A percentile compares a stretch with the other conserved stretches of the same genome.
phyloP scores from a whole-genome alignment of 2,797 vertebrate species.

The Brachyrhaphis roseni region DNA sequence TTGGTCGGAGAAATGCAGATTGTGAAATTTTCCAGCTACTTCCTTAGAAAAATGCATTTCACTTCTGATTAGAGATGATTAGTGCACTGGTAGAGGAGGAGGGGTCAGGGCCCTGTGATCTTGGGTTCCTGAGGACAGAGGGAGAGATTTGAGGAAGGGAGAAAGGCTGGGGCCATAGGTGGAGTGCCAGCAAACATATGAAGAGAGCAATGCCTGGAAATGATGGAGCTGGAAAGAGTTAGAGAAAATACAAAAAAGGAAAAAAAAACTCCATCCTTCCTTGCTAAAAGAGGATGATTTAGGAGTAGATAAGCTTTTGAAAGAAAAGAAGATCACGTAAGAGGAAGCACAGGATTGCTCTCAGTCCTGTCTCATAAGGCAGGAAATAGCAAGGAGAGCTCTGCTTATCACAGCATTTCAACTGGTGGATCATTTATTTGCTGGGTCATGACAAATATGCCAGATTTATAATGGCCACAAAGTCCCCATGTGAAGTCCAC shows the following conservation, averaged over 20 bases:
- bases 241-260: slow-evolving; percentile 42
- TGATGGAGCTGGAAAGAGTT: slow-evolving; percentile 69
- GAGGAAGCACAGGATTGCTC: slow-evolving; percentile 64
- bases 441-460: slow-evolving; percentile 66
- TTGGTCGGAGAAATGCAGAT: slow-evolving; percentile 88
- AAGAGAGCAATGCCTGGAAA: slow-evolving; percentile 61
- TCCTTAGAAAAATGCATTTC: slow-evolving; percentile 90
- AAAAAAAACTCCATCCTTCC: slow-evolving; percentile 39
- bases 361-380: slow-evolving; percentile 63
- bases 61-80: slow-evolving; percentile 85
- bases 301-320: slow-evolving; percentile 71
- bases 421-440: slow-evolving; percentile 68
- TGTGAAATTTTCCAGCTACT: slow-evolving; percentile 90
- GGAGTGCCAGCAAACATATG: slow-evolving; percentile 43
- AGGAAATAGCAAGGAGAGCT: slow-evolving; percentile 66
- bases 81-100: slow-evolving; percentile 72
- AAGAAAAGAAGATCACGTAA: slow-evolving; percentile 67
- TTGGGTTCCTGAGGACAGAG: slow-evolving; percentile 64
- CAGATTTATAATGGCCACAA: slow-evolving; percentile 77
- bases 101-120: slow-evolving; percentile 74
- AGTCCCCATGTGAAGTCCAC: slow-evolving; percentile 80
- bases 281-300: slow-evolving; percentile 67
- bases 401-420: slow-evolving; percentile 60
- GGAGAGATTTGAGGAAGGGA: slow-evolving; percentile 26
- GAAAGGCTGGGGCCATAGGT: slow-evolving; percentile 47